Evolutionary conservation across 2,888 invertebrate species (phyloP), one percentile per base, ranked within the genome.

Genomic region (Alsophila aescularia): DNA sequence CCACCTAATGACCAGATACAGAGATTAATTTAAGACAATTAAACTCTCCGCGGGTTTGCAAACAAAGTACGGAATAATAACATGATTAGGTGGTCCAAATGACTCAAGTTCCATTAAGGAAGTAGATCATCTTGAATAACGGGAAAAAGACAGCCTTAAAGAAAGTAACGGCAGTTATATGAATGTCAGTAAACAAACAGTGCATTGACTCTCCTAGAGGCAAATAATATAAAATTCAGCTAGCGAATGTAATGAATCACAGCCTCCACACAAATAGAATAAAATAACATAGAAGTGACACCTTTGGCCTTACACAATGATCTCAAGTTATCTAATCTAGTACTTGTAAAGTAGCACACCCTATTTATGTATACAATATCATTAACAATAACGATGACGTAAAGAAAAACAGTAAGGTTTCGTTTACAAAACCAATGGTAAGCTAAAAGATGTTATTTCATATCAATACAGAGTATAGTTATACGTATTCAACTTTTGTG

Each of bases 111-210:
- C 52, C 52, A 52, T 48, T 44, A 43, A 49, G 55, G 59, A 57
- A 57, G 48, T 48, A 34, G 44, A 49, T 60, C 44, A 56, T 40
- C 49, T 44, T 40, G 41, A 29, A 16, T 55, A 58, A 61, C 57
- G 58, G 60, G 41, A 55, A 57, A n/a, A 60, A 52, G 52, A 48
- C 45, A 43, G 45, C 29, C 34, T 41, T 45, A 57, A 57, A 57
- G 50, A 55, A 47, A 58, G 48, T 58, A 52, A 60, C 59, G 52
- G 59, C 42, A 29, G 43, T 49, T 52, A 36, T 42, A 52, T 49
- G 34, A 55, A 50, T 43, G 55, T 50, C 35, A 43, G 58, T 53
- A 61, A 61, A 54, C 61, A 61, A 55, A 48, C 52, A 56, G 58
- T 55, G 37, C 52, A 42, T 54, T 60, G 54, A 56, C 60, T 57